Percentiles rank a stretch among this genome's conserved stretches.
Evolutionary conservation across 1,140 invertebrate species (phyloP).

Genomic region (Cephus cinctus): DNA sequence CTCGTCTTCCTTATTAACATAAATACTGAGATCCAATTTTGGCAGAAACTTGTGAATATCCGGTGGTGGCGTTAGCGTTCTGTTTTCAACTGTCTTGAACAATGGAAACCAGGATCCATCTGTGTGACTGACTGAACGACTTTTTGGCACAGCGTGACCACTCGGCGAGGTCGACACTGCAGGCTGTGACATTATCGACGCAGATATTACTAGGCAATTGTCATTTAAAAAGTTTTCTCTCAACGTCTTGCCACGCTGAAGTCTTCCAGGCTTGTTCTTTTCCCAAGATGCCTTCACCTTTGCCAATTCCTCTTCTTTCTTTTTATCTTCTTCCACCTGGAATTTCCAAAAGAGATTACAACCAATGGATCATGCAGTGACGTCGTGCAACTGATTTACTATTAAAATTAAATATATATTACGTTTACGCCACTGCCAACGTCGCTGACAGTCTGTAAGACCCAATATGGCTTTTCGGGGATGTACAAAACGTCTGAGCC

Average conservation of each 20-base stretch:
- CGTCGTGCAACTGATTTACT: not conserved
- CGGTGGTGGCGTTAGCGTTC: constrained; percentile 13
- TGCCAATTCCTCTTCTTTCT: constrained; percentile 22
- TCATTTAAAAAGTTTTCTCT: constrained; percentile 25
- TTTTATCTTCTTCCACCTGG: constrained; percentile 27
- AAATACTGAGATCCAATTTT: constrained; percentile 18
- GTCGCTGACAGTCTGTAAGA: constrained; percentile 24
- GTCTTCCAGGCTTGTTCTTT: constrained; percentile 23
- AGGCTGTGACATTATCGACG: not conserved
- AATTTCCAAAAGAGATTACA: not conserved
- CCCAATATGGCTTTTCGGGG: constrained; percentile 22
- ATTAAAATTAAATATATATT: not conserved
- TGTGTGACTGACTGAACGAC: too few relatives aligned
- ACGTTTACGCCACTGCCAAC: constrained; percentile 4
- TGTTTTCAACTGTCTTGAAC: constrained; percentile 3
- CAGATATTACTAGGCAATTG: not conserved
- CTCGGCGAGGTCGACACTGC: too few relatives aligned
- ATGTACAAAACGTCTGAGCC: not conserved
- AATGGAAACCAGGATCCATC: too few relatives aligned
- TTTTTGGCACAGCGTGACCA: too few relatives aligned
- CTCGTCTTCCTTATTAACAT: constrained; percentile 15
- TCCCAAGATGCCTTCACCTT: constrained; percentile 32
- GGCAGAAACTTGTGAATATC: constrained; percentile 10
- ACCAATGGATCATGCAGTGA: too few relatives aligned
- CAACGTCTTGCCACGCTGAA: constrained; percentile 21